These are phyloP conservation scores for Phenacoccus solenopsis DNA, from an alignment of 1,140 invertebrate genomes.

Conservation along the genomic window DNA sequence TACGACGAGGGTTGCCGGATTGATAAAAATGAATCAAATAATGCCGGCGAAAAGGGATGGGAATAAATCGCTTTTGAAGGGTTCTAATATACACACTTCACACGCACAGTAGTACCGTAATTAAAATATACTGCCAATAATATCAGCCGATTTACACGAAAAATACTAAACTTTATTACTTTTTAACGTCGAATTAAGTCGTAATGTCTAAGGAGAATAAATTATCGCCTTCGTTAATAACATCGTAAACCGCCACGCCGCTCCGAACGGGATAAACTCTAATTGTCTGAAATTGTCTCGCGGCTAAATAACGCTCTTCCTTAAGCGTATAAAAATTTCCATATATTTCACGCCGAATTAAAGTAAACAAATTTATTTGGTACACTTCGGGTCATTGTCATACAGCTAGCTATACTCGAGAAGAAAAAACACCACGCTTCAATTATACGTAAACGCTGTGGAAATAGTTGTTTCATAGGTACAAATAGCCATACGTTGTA, in stretches of 20 bases:
- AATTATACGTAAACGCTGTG: background rate
- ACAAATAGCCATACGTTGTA: background rate
- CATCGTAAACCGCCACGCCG: too few relatives aligned
- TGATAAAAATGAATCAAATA: slow-evolving; percentile 3
- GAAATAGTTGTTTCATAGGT: background rate
- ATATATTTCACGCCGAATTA: background rate
- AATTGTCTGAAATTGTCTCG: too few relatives aligned
- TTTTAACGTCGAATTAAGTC: too few relatives aligned
- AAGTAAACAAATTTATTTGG: background rate
- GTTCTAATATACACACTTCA: background rate
- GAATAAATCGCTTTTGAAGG: background rate
- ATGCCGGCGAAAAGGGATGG: background rate
- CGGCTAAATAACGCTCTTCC: too few relatives aligned
- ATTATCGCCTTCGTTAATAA: too few relatives aligned
- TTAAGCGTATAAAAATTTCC: too few relatives aligned
- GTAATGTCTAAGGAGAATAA: too few relatives aligned
- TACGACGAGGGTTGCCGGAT: background rate
- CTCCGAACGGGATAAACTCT: too few relatives aligned
- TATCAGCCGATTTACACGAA: background rate
- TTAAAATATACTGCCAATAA: slow-evolving; percentile 3
- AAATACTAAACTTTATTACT: too few relatives aligned
- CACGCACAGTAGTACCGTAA: background rate
- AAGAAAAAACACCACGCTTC: background rate
- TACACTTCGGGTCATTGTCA: background rate
- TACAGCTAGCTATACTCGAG: background rate